Evolutionary conservation across 2,888 invertebrate species (phyloP), one percentile per base, ranked within the genome.

Genomic region (Myopa testacea): DNA sequence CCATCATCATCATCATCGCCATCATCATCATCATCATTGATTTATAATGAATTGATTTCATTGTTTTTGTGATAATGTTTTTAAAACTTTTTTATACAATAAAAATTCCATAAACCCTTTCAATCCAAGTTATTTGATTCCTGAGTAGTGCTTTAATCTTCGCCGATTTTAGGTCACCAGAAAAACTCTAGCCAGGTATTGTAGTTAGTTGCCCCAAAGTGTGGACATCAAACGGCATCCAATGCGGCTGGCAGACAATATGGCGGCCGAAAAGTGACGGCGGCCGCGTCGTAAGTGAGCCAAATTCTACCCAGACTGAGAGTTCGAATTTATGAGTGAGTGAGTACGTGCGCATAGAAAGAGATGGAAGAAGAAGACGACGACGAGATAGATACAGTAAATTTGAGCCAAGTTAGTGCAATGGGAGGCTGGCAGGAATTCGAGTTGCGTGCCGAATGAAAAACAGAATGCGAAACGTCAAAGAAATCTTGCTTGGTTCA

Each of bases 91-190:
- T n/a, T 55, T 50, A 14, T 50, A 37, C 12, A 4, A 63, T 1
- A 63, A 37, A 63, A 37, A 26, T 26, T 16, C 37, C 34, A 38
- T 8, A 37, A 34, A 67, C 37, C 34, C 37, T 7, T 34, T n/a
- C 38, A 37, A 38, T 4, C 7, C 45, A 45, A 6, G 45, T 45
- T 45, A 8, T 45, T 45, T 10, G n/a, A 55, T 55, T 55, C 55
- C 1, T 16, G 55, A 55, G 38, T 34, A 34, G n/a, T 34, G 40
- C 74, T 74, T 74, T 74, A 74, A 74, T 65, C 65, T 74, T 52
- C 52, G 55, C 74, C 74, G 74, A 74, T 74, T 74, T 74, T 74
- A 34, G 74, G 74, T 74, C 74, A 74, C 16, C n/a, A 52, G 65
- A 65, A 74, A 63, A 74, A 52, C 69, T 50, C 55, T 12, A 55